phyloP scores from a whole-genome alignment of 2,113 vertebrate species.

The Sphyrna mokarran region DNA sequence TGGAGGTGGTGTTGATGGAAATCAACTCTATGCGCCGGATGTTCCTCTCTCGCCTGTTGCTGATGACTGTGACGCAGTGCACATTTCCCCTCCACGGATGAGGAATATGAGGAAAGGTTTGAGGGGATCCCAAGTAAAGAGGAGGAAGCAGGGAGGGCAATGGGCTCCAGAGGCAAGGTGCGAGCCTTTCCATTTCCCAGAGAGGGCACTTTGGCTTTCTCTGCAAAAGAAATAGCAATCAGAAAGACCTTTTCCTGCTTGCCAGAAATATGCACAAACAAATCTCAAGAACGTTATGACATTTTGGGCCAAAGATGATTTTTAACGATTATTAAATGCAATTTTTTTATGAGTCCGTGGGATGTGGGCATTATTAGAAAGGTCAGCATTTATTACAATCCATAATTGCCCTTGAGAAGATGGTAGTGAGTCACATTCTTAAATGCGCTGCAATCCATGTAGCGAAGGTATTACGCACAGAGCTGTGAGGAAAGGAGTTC shows the following conservation, averaged over 20 bases:
- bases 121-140: neutral
- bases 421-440: neutral
- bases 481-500: neutral
- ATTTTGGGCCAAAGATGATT: neutral
- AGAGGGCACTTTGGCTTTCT: neutral
- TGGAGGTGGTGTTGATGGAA: slow-evolving; percentile 13
- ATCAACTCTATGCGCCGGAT: neutral
- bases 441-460: neutral
- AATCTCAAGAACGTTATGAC: neutral
- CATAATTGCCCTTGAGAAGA: neutral
- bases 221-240: neutral
- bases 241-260: neutral
- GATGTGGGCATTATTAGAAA: neutral
- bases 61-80: neutral
- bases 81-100: neutral
- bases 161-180: slow-evolving; percentile 4
- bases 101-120: neutral
- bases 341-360: neutral
- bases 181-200: slow-evolving; percentile 6
- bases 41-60: slow-evolving; percentile 14
- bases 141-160: neutral
- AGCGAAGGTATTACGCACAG: neutral
- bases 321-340: neutral
- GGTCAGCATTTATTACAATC: neutral
- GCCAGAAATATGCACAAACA: neutral